Percentiles rank a stretch among this genome's conserved stretches.
These are phyloP conservation scores for Collichthys lucidus DNA, from an alignment of 2,113 vertebrate genomes.

Conservation along the genomic window DNA sequence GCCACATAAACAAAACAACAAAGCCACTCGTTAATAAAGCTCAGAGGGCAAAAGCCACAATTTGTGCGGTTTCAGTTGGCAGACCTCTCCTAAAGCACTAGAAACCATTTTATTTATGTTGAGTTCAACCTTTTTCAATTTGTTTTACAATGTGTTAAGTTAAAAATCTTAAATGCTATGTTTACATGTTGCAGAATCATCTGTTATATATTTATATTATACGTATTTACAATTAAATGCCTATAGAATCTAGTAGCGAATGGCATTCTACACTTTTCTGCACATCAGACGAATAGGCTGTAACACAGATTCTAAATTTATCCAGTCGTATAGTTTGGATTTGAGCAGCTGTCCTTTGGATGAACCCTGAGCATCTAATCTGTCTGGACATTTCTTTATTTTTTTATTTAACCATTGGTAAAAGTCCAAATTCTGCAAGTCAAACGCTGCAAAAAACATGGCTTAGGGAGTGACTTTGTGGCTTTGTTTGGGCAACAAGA, in stretches of 20 bases:
- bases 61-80: too few relatives aligned
- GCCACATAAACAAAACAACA: not conserved
- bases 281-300: too few relatives aligned
- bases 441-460: not conserved
- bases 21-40: not conserved
- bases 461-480: not conserved
- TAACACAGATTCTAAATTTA: too few relatives aligned
- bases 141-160: too few relatives aligned
- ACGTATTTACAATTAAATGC: not conserved
- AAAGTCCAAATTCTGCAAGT: not conserved
- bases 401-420: too few relatives aligned
- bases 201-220: not conserved
- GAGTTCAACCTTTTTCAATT: too few relatives aligned
- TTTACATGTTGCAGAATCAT: not conserved
- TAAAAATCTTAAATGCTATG: too few relatives aligned
- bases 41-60: too few relatives aligned
- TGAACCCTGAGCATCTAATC: too few relatives aligned
- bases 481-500: not conserved
- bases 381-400: too few relatives aligned
- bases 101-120: too few relatives aligned
- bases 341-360: not conserved
- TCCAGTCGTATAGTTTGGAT: not conserved
- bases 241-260: not conserved
- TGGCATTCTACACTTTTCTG: not conserved
- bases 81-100: too few relatives aligned